Evolutionary conservation across 1,140 invertebrate genomes (phyloP).

Genomic region (Ptiloglossa arizonensis): DNA sequence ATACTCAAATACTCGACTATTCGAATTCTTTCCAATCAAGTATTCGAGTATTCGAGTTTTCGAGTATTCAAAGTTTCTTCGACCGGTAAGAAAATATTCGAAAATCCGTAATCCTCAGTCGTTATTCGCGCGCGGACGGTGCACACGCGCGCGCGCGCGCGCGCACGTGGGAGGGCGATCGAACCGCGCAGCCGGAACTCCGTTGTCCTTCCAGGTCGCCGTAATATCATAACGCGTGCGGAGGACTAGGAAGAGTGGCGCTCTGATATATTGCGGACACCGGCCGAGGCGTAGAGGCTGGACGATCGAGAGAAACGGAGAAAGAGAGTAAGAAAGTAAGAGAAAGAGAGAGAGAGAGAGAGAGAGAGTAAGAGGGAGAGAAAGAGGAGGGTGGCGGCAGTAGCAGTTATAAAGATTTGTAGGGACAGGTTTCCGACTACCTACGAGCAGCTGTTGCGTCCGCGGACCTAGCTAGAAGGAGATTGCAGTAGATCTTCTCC

Average conservation of each 20-base stretch:
- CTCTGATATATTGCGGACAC: conserved; percentile 47
- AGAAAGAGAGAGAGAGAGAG: background rate
- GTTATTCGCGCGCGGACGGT: too few species aligned
- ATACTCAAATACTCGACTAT: too few species aligned
- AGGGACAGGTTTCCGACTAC: conserved; percentile 68
- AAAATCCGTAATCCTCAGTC: too few species aligned
- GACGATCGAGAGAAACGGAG: background rate
- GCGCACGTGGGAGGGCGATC: background rate
- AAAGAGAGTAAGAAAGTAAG: conserved; percentile 7
- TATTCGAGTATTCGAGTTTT: too few species aligned
- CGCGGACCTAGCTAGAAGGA: conserved; percentile 33
- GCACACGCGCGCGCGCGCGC: too few species aligned
- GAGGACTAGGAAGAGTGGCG: conserved; percentile 28
- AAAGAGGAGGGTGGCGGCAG: conserved; percentile 7
- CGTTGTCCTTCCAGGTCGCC: background rate
- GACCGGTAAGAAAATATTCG: too few species aligned
- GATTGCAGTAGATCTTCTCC: conserved; percentile 56
- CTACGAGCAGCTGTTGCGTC: conserved; percentile 64
- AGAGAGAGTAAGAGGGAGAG: background rate
- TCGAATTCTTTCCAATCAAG: too few species aligned
- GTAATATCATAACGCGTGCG: conserved; percentile 33
- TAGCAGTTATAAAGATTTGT: conserved; percentile 70
- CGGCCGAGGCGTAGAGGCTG: background rate
- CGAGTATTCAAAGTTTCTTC: too few species aligned
- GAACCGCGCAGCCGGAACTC: conserved; percentile 4